Conservation (phyloP, 2,888 invertebrate species). For the Labia minor region DNA sequence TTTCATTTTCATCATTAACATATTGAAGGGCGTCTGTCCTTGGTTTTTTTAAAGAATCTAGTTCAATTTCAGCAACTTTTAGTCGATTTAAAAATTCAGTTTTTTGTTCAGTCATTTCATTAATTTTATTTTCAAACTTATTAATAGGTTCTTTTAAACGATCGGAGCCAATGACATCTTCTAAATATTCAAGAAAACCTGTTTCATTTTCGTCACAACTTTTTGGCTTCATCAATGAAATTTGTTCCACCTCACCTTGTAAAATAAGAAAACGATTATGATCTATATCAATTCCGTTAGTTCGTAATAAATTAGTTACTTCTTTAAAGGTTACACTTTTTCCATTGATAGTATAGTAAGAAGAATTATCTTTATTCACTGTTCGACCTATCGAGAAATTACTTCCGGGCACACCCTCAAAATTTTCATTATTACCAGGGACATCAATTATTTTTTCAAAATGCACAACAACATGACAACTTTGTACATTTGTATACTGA, state of each 20-base stretch:
- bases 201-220: constrained; percentile 71
- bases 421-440: constrained; percentile 49
- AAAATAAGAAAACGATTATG: constrained; percentile 96
- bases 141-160: constrained; percentile 73
- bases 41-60: constrained; percentile 63
- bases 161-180: constrained; percentile 92
- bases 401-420: constrained; percentile 61
- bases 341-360: constrained; percentile 65
- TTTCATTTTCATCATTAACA: constrained; percentile 67
- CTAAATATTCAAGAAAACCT: constrained; percentile 95
- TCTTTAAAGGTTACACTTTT: constrained; percentile 73
- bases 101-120: constrained; percentile 58
- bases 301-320: constrained; percentile 62
- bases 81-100: constrained; percentile 76
- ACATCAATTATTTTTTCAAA: constrained; percentile 71
- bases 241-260: constrained; percentile 99
- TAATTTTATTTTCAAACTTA: constrained; percentile 61
- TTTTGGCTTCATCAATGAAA: constrained; percentile 97
- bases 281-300: constrained; percentile 84
- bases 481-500: constrained; percentile 56
- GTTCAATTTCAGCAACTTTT: constrained; percentile 69
- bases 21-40: constrained; percentile 68
- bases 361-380: constrained; percentile 70
- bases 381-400: constrained; percentile 77
- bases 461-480: constrained; percentile 80